These are phyloP conservation scores for Drosophila auraria DNA, from an alignment of 1,140 invertebrate species.

Conservation along the genomic window DNA sequence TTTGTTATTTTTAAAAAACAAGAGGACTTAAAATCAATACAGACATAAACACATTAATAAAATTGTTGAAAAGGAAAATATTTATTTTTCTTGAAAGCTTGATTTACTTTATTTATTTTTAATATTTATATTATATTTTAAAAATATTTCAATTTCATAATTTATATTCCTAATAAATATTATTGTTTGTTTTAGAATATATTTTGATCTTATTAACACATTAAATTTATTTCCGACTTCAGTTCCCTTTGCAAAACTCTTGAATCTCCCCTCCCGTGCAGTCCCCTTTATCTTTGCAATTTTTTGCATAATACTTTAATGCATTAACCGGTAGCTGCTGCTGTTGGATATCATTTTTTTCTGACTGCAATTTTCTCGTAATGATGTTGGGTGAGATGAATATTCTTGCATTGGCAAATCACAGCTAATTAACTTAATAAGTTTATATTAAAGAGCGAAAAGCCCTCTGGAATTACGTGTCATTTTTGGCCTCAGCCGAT, in stretches of 20 bases:
- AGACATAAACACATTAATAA: no score
- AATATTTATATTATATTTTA: neutral
- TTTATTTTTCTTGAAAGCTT: no score
- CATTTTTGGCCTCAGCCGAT: slow-evolving; percentile 3
- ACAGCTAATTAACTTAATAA: slow-evolving; percentile 62
- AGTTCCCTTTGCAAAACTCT: neutral
- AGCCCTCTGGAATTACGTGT: slow-evolving; percentile 23
- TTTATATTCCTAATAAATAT: no score
- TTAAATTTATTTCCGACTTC: neutral
- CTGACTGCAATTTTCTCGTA: slow-evolving; percentile 47
- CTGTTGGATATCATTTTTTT: slow-evolving; percentile 19
- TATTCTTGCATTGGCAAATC: slow-evolving; percentile 47
- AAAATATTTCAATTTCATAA: neutral
- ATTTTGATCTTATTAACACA: neutral
- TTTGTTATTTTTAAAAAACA: no score
- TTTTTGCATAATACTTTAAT: slow-evolving; percentile 58
- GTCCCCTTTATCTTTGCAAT: slow-evolving; percentile 6
- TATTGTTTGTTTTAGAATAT: neutral
- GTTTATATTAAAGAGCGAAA: slow-evolving; percentile 58
- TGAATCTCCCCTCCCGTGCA: neutral
- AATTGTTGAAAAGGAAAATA: no score
- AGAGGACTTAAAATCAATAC: no score
- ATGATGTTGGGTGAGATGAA: slow-evolving; percentile 43
- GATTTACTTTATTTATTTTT: neutral
- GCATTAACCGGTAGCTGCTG: slow-evolving; percentile 61